Evolutionary conservation across 2,888 invertebrate species (phyloP).

Genomic region (Nysson spinosus): DNA sequence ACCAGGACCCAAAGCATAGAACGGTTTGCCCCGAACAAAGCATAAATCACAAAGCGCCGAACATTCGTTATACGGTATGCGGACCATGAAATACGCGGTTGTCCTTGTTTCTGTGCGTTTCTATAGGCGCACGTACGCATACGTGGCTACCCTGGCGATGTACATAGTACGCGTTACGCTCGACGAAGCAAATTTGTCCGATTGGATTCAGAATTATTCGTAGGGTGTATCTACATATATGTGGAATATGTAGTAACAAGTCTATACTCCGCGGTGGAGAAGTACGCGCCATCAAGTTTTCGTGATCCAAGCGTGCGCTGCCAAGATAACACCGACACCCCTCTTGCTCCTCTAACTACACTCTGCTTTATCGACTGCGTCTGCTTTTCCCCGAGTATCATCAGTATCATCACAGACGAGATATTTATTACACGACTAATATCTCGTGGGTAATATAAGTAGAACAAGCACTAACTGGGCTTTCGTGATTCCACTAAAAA

Average conservation of each 20-base stretch:
- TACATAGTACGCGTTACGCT: constrained; percentile 48
- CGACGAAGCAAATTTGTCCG: constrained; percentile 56
- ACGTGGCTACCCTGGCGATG: constrained; percentile 24
- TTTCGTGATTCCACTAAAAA: too few relatives aligned
- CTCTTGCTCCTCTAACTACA: background rate
- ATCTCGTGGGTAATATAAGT: too few relatives aligned
- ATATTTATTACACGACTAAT: too few relatives aligned
- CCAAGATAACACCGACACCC: background rate
- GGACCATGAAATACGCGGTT: constrained; percentile 70
- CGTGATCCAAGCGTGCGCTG: background rate
- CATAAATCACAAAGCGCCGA: constrained; percentile 73
- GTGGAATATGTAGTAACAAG: too few relatives aligned
- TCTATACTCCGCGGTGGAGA: too few relatives aligned
- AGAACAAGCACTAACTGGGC: too few relatives aligned
- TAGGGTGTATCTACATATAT: constrained; percentile 11
- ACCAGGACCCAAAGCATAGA: constrained; percentile 24
- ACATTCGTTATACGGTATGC: constrained; percentile 71
- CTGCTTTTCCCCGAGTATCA: too few relatives aligned
- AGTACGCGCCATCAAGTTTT: constrained; percentile 19
- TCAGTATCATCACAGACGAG: too few relatives aligned
- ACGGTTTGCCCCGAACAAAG: constrained; percentile 51
- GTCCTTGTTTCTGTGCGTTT: constrained; percentile 35
- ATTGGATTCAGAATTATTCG: constrained; percentile 66
- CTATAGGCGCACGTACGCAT: constrained; percentile 18
- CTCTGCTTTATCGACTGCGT: too few relatives aligned